phyloP scores from a whole-genome alignment of 1,140 invertebrate genomes.

The Solenopsis invicta region DNA sequence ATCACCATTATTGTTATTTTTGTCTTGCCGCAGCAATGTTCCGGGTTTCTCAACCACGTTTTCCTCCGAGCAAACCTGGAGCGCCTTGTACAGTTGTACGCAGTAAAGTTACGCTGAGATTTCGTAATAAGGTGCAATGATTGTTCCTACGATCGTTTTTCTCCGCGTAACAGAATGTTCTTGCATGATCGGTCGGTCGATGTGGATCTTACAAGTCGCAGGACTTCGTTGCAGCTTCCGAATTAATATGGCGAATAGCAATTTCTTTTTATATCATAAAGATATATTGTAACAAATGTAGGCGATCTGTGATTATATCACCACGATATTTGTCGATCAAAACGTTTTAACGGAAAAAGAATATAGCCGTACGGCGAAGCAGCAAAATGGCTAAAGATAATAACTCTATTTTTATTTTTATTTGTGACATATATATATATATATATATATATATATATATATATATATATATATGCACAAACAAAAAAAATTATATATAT shows the following conservation, averaged over 20 bases:
- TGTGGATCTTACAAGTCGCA: conserved; percentile 40
- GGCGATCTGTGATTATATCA: conserved; percentile 27
- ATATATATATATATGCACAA: neutral
- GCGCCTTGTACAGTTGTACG: conserved; percentile 12
- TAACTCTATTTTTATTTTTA: neutral
- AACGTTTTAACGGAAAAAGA: neutral
- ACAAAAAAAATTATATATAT: too few species aligned
- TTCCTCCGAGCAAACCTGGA: neutral
- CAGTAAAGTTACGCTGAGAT: conserved; percentile 7
- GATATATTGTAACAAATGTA: conserved; percentile 21
- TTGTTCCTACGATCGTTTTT: conserved; percentile 51
- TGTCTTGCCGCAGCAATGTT: conserved; percentile 2
- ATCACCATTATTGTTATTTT: conserved; percentile 47
- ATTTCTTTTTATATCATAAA: neutral
- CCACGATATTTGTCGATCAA: conserved; percentile 8
- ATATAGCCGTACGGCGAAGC: neutral
- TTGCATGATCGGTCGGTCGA: conserved; percentile 9
- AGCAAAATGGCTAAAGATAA: neutral
- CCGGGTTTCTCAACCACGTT: conserved; percentile 13
- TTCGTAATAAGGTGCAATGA: conserved; percentile 11
- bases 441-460: neutral
- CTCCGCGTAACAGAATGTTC: conserved; percentile 14
- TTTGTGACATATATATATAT: neutral
- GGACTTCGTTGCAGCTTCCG: conserved; percentile 44
- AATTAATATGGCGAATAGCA: too few species aligned